Evolutionary conservation across 2,113 vertebrate species (phyloP).

Genomic region (Garra rufa): DNA sequence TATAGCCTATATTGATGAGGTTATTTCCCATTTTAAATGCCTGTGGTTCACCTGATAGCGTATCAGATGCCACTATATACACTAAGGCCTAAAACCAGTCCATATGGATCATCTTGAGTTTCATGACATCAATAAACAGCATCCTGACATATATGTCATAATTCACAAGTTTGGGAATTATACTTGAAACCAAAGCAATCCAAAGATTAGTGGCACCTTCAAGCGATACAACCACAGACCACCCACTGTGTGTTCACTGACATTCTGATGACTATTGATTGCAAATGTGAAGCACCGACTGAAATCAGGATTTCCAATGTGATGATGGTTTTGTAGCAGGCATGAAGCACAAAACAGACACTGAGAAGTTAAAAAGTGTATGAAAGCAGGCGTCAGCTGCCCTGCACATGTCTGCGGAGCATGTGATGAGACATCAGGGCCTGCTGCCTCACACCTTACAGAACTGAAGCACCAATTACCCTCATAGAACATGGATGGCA

Average conservation of each 20-base stretch:
- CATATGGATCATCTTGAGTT: neutral
- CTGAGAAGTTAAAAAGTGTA: neutral
- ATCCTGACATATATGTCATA: neutral
- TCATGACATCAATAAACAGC: neutral
- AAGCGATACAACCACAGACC: neutral
- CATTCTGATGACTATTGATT: neutral
- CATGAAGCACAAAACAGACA: slow-evolving; percentile 7
- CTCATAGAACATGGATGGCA: neutral
- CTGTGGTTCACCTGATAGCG: slow-evolving; percentile 18
- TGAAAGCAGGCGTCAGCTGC: slow-evolving; percentile 13
- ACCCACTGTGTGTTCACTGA: neutral
- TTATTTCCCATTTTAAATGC: slow-evolving; percentile 21
- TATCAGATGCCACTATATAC: slow-evolving; percentile 14
- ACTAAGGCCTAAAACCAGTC: neutral
- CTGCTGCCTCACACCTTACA: slow-evolving; percentile 22
- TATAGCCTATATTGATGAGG: slow-evolving; percentile 22
- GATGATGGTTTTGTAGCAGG: neutral
- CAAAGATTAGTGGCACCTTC: neutral
- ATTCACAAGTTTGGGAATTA: neutral
- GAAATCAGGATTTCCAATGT: neutral
- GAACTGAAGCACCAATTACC: neutral
- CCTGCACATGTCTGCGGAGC: slow-evolving; percentile 1
- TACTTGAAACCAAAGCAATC: slow-evolving; percentile 13
- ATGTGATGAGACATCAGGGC: slow-evolving; percentile 18
- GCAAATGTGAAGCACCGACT: neutral